Base-by-base conservation (phyloP, 1,140 invertebrate species). In the Mycetomoellerius zeteki region DNA sequence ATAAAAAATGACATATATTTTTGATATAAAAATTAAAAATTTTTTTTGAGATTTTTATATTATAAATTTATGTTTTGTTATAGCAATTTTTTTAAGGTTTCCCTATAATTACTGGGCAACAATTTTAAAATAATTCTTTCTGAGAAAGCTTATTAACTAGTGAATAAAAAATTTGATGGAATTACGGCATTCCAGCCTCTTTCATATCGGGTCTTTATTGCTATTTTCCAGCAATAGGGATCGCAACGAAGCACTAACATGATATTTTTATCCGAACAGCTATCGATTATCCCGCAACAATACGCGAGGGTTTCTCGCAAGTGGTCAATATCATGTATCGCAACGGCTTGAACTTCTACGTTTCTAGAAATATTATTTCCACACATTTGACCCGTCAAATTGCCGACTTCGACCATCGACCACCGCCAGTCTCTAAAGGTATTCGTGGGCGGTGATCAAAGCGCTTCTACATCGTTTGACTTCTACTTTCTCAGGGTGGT, bases 241-340 rank as follows among this genome's bases (percentile, higher is more conserved):
- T 60, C 37, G 54, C 54, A 24, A 52, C 37, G 54, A 75, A 24
- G 54, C 67, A 71, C 54, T 60, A n/a, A 56, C 24, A 37, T 24
- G 80, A 33, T 84, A 84, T 84, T 84, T 84, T 84, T 84, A 84
- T 84, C 80, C 43, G 37, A 72, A 75, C 69, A 43, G 12, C 10
- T 60, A 84, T 84, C 80, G 80, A 84, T 84, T 67, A 84, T 62
- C 69, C 58, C 33, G 69, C 37, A 84, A 75, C 30, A 60, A 60
- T 43, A n/a, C 52, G 33, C 65, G 69, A 60, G 56, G 52, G 37
- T 58, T 47, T 4, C 54, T 58, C 54, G 33, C 33, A n/a, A 82
- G 30, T 56, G 24, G 67, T 82, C 69, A 37, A 72, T 82, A 58
- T 12, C 65, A 19, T 7, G 37, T 24, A 37, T 27, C 33, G 33